These are phyloP conservation scores for Sialia sialis DNA, from an alignment of 2,113 vertebrate genomes.

Conservation along the genomic window DNA sequence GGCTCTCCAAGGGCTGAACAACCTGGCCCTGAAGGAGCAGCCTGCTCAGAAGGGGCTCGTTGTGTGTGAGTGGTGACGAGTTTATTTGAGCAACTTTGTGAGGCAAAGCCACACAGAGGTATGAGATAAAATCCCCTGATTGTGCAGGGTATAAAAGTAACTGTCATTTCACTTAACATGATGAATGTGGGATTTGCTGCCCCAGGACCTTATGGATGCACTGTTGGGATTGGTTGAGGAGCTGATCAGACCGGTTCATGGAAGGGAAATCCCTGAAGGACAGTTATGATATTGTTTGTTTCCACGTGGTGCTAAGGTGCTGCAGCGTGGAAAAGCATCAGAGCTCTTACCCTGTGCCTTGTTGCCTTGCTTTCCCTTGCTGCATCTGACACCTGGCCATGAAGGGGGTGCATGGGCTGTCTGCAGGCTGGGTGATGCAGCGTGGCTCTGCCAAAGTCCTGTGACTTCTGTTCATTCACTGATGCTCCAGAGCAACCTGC, in stretches of 20 bases:
- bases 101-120: neutral
- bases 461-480: neutral
- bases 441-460: neutral
- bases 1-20: neutral
- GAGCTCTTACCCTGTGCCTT: neutral
- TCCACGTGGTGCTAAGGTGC: accelerated
- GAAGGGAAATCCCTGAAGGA: neutral
- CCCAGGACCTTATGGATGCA: neutral
- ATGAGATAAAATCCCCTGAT: neutral
- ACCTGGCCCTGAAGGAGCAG: neutral
- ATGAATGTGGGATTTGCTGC: neutral
- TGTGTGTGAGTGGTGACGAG: neutral
- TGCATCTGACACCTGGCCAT: neutral
- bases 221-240: neutral
- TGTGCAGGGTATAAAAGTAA: neutral
- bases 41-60: accelerated
- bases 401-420: accelerated
- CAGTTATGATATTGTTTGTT: neutral
- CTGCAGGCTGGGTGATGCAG: neutral
- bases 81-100: neutral
- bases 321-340: neutral
- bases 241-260: neutral
- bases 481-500: neutral
- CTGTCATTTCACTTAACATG: accelerated
- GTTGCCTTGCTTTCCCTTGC: neutral